A percentile compares a stretch with the other conserved stretches of the same genome.
phyloP scores from a whole-genome alignment of 2,888 invertebrate species.

The Cerceris ruficornis region DNA sequence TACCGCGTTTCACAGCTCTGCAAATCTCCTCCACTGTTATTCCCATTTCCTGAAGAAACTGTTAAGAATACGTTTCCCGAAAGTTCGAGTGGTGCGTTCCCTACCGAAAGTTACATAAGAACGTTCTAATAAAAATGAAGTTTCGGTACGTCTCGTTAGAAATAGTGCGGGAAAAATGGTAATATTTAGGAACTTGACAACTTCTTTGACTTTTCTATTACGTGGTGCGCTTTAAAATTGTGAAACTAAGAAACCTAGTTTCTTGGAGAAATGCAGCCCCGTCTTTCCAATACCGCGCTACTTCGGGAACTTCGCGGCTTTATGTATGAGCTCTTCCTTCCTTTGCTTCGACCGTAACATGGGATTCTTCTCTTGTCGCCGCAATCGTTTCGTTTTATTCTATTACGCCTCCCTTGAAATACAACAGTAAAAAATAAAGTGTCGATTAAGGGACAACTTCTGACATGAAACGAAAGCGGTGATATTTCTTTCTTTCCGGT shows the following conservation, averaged over 20 bases:
- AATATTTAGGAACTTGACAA: constrained; percentile 26
- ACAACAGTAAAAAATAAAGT: neutral
- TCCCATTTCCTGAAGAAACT: constrained; percentile 1
- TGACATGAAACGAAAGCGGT: no score
- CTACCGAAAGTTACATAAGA: constrained; percentile 2
- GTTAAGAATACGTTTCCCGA: neutral
- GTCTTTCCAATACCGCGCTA: constrained; percentile 14
- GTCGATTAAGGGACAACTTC: no score
- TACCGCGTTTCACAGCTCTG: neutral
- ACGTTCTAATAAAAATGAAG: constrained; percentile 22
- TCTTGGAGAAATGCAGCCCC: neutral
- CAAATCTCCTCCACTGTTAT: constrained; percentile 7
- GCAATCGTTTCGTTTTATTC: constrained; percentile 3
- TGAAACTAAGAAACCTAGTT: constrained; percentile 24
- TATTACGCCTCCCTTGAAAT: neutral
- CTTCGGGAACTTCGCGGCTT: constrained; percentile 11
- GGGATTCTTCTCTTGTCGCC: constrained; percentile 6
- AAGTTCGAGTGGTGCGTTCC: constrained; percentile 2
- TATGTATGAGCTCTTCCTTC: constrained; percentile 10
- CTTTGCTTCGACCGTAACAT: neutral
- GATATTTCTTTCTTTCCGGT: no score
- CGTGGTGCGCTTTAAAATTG: constrained; percentile 17
- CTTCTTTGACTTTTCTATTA: constrained; percentile 26
- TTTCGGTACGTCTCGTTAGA: constrained; percentile 19
- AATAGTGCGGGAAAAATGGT: constrained; percentile 23